Percentiles rank a stretch among this genome's conserved stretches.
phyloP scores from a whole-genome alignment of 1,140 invertebrate species.

The Diprion similis region DNA sequence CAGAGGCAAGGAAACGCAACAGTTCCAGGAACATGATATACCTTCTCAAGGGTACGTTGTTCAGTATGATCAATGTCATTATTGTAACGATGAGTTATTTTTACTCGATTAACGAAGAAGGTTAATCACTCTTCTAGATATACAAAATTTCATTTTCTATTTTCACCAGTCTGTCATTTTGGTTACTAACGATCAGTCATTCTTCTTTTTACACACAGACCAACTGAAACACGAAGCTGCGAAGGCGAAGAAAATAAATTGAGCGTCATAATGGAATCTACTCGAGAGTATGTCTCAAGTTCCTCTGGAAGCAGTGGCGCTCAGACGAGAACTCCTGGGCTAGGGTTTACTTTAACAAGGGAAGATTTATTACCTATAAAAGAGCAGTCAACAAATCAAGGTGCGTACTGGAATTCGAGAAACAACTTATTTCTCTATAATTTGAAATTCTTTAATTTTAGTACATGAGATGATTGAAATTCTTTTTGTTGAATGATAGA shows the following conservation, averaged over 20 bases:
- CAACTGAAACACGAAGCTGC: conserved; percentile 24
- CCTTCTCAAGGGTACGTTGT: conserved; percentile 31
- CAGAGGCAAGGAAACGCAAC: conserved; percentile 39
- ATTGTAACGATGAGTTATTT: neutral
- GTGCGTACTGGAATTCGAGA: conserved; percentile 10
- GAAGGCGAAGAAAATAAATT: conserved; percentile 43
- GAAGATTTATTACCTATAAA: conserved; percentile 49
- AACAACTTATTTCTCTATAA: neutral
- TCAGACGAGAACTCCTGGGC: conserved; percentile 41
- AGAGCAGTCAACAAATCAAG: conserved; percentile 38
- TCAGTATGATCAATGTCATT: neutral
- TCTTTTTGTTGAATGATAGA: conserved; percentile 11
- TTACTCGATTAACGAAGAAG: too few relatives aligned
- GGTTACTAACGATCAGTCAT: neutral
- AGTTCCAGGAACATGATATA: conserved; percentile 31
- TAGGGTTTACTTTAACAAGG: conserved; percentile 45
- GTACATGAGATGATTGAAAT: neutral
- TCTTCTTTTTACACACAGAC: conserved; percentile 14
- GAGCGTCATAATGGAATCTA: conserved; percentile 53
- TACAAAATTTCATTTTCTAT: neutral
- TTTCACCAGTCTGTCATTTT: neutral
- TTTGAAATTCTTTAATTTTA: neutral
- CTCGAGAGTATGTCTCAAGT: conserved; percentile 53
- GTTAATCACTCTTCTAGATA: neutral
- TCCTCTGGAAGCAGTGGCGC: conserved; percentile 44